Evolutionary conservation across 23 tunicate species (phyloP), one percentile per base, ranked within the genome.

Genomic region (Halocynthia roretzi): DNA sequence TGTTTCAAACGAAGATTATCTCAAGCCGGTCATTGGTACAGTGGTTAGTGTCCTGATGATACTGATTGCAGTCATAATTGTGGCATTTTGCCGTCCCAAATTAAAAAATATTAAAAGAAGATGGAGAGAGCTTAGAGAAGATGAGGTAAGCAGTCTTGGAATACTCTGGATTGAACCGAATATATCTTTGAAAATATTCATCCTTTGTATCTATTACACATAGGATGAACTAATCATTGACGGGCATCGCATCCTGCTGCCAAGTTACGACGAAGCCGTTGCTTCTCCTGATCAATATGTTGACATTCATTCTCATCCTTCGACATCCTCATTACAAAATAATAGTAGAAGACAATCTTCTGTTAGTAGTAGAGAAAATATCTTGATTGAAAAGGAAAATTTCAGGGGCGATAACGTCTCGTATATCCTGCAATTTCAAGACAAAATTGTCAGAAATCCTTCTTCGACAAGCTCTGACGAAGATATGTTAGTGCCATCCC

Each of bases 41-140:
- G 75, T 87, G 10, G 75, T 81, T 8, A 90, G 97, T 2, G 87
- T 91, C 8, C 76, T 91, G 20, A 61, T 60, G 65, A 65, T 85
- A 10, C 80, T 91, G 20, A 72, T 80, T 14, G 70, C 88, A 51
- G 90, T 85, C 10, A 82, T 91, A 31, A 68, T 62, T 5, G 57
- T 91, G 60, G 90, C 97, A 19, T 85, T 91, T 71, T 91, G 97
- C 54, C 72, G 75, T 48, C 97, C 97, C 0, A 76, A 83, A 49
- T 23, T 91, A 40, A 77, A 71, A 12, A 81, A 91, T 15, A 91
- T 91, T 51, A 91, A 91, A 77, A 75, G 87, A 48, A 85, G 97
- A 52, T 91, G 91, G 91, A 71, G 87, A 56, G 97, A 91, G 62
- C 52, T 85, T 17, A 51, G 97, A 51, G 97, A 91, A 51, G 97